Evolutionary conservation across 1,140 invertebrate genomes (phyloP), one percentile per base, ranked within the genome.

Genomic region (Euwallacea similis): DNA sequence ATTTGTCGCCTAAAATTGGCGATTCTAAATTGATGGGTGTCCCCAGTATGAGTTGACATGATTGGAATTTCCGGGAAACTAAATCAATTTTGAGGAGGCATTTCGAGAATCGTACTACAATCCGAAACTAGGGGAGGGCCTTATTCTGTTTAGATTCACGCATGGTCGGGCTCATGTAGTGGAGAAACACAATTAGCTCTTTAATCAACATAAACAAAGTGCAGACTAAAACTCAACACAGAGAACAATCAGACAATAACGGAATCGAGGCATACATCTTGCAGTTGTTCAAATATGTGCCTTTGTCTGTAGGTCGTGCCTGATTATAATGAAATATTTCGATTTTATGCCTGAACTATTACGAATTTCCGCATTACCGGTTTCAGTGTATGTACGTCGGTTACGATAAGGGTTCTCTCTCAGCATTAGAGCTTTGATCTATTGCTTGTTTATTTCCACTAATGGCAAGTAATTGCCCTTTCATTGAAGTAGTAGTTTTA

Each of bases 271-370:
- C 33, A 65, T 33, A 42, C 47, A 65, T 54, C 47, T 65, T 65
- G 63, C 47, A 65, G 16, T 65, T 65, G 63, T 41, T 65, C 47
- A 65, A 65, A 65, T 65, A 65, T 65, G 47, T 65, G 46, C 47
- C 63, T 65, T 65, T 65, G 47, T 55, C 46, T 65, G 11, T n/a
- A 55, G 63, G 47, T 53, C 54, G 63, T 65, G 47, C 63, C 47
- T 65, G 65, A 66, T 66, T 66, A 43, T 66, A 65, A 66, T 66
- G 54, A 66, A 66, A 56, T 66, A 66, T 66, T 66, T 58, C 41
- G 42, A 66, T 66, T 66, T 66, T 56, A 66, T 58, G 65, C 55
- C 42, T 58, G 53, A 56, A 66, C 13, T 65, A 65, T 54, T 65
- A 65, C 63, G 63, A 65, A 65, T 65, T 42, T 65, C 59, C 59